These are phyloP conservation scores for Thaumetopoea pityocampa DNA, from an alignment of 1,140 invertebrate species.

Conservation along the genomic window DNA sequence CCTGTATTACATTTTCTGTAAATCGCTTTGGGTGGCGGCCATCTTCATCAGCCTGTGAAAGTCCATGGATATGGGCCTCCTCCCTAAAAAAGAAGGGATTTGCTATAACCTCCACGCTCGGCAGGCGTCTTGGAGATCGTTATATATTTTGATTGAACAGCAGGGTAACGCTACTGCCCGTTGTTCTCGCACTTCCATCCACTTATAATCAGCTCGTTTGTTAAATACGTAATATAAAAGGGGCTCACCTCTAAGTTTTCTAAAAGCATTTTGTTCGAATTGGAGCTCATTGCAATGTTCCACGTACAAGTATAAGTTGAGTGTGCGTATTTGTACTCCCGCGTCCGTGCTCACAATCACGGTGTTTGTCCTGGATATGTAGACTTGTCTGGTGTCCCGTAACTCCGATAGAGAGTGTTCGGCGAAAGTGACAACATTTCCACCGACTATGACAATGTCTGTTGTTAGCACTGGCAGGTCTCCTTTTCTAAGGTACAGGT, in stretches of 20 bases:
- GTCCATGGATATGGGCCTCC: no score
- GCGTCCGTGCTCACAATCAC: constrained; percentile 40
- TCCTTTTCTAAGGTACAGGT: constrained; percentile 49
- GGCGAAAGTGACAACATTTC: constrained; percentile 76
- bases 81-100: no score
- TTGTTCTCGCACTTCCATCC: no score
- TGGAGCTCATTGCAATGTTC: constrained; percentile 36
- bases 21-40: no score
- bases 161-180: no score
- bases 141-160: no score
- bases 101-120: no score
- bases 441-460: constrained; percentile 78
- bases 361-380: constrained; percentile 29
- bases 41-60: no score
- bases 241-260: constrained; percentile 49
- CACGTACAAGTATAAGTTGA: constrained; percentile 50
- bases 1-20: no score
- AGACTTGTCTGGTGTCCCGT: constrained; percentile 40
- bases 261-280: constrained; percentile 50
- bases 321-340: constrained; percentile 39
- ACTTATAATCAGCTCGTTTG: no score
- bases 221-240: no score
- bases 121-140: no score
- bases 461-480: constrained; percentile 77
- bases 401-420: constrained; percentile 66